Conservation (phyloP, 2,113 vertebrate genomes). For the Petromus typicus region DNA sequence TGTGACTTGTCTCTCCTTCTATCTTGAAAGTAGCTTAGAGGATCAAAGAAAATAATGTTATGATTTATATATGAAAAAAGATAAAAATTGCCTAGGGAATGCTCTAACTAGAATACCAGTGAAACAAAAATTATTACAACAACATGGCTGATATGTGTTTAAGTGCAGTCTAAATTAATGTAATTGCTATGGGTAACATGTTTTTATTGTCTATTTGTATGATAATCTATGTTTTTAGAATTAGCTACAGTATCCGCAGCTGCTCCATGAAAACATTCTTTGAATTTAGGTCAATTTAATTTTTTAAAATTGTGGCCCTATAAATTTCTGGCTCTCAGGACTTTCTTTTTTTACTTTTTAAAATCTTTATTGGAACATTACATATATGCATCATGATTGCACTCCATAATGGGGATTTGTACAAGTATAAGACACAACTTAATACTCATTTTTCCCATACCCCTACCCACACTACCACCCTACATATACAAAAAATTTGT, state of each 20-base stretch:
- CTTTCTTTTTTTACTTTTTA: too few relatives aligned
- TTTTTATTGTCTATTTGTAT: background rate
- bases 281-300: background rate
- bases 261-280: background rate
- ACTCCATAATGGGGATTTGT: too few relatives aligned
- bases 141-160: background rate
- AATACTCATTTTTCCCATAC: too few relatives aligned
- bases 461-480: too few relatives aligned
- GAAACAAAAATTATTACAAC: background rate
- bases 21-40: background rate
- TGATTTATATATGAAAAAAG: background rate
- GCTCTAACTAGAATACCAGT: background rate
- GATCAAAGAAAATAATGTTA: background rate
- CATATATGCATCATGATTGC: too few relatives aligned
- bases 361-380: too few relatives aligned
- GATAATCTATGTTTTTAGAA: background rate
- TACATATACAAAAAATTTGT: too few relatives aligned
- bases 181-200: background rate
- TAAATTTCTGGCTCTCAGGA: background rate
- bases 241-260: background rate
- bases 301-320: background rate
- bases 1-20: background rate
- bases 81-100: background rate
- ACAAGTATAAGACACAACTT: too few relatives aligned
- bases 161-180: background rate